Percentiles rank a stretch among this genome's conserved stretches.
phyloP scores from a whole-genome alignment of 2,888 invertebrate genomes.

The Caenorhabditis parvicauda region DNA sequence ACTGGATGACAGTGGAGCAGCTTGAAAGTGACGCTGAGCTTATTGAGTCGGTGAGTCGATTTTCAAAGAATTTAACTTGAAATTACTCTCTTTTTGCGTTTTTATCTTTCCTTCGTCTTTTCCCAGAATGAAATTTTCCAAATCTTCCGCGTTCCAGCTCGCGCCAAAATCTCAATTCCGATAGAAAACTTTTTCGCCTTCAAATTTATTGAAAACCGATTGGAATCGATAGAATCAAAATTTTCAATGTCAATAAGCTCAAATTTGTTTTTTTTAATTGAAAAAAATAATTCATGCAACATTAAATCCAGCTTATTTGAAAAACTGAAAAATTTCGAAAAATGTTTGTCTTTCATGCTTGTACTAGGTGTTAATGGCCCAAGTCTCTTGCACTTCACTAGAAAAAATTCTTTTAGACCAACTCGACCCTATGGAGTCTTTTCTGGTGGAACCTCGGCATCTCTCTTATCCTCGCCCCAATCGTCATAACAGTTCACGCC shows the following conservation, averaged over 20 bases:
- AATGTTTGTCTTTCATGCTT: no score
- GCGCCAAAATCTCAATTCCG: no score
- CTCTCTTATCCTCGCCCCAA: conserved; percentile 31
- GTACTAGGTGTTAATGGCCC: background rate
- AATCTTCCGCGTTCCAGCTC: no score
- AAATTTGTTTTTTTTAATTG: background rate
- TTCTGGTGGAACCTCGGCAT: conserved; percentile 45
- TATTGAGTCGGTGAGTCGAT: conserved; percentile 28
- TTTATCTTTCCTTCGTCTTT: no score
- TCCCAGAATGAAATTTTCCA: no score
- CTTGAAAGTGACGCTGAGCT: conserved; percentile 38
- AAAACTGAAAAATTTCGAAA: no score
- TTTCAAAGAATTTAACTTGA: no score
- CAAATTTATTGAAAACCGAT: no score
- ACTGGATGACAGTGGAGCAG: conserved; percentile 46
- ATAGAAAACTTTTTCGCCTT: no score
- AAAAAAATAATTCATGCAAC: background rate
- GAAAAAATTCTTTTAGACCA: conserved; percentile 23
- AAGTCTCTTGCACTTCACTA: background rate
- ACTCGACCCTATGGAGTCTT: conserved; percentile 42
- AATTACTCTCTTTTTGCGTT: no score
- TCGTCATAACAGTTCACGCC: conserved; percentile 35
- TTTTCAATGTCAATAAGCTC: no score
- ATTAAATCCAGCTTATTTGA: background rate
- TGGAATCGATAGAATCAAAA: no score